A percentile compares a stretch with the other conserved stretches of the same genome.
Evolutionary conservation across 2,888 invertebrate species (phyloP).

Genomic region (Ochropacha duplaris): DNA sequence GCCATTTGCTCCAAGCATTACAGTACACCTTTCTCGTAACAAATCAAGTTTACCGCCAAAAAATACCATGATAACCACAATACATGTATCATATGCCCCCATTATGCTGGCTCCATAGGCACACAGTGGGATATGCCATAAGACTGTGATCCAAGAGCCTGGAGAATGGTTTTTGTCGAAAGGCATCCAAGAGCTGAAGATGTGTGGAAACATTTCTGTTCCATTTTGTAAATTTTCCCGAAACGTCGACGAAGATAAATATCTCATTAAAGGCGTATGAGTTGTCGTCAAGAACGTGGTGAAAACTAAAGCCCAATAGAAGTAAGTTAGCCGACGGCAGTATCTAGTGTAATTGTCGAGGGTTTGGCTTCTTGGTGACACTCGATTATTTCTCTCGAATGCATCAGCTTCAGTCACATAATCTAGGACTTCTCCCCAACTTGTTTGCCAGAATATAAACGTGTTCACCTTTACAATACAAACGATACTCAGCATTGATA

Average conservation of each 20-base stretch:
- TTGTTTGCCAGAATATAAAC: slow-evolving; percentile 58
- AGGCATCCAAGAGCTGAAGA: slow-evolving; percentile 72
- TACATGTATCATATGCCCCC: slow-evolving; percentile 58
- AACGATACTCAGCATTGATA: slow-evolving; percentile 68
- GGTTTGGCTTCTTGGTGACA: slow-evolving; percentile 39
- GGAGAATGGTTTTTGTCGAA: slow-evolving; percentile 62
- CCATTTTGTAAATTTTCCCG: slow-evolving; percentile 55
- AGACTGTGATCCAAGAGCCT: slow-evolving; percentile 60
- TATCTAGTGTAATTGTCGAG: slow-evolving; percentile 60
- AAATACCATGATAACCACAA: slow-evolving; percentile 63
- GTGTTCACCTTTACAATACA: slow-evolving; percentile 59
- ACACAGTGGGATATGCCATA: slow-evolving; percentile 52
- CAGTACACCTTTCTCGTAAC: slow-evolving; percentile 56
- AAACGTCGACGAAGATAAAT: slow-evolving; percentile 47
- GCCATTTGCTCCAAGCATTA: slow-evolving; percentile 45
- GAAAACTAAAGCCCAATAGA: slow-evolving; percentile 65
- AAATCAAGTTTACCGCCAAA: slow-evolving; percentile 68
- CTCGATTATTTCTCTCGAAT: slow-evolving; percentile 51
- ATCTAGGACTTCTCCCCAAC: slow-evolving; percentile 57
- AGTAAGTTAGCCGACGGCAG: slow-evolving; percentile 56
- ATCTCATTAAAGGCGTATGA: slow-evolving; percentile 52
- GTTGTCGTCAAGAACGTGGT: slow-evolving; percentile 51
- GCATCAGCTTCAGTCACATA: slow-evolving; percentile 63
- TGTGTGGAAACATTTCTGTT: slow-evolving; percentile 61
- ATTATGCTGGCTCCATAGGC: slow-evolving; percentile 56